Percentiles rank a stretch among this genome's conserved stretches.
These are phyloP conservation scores for Smittia aterrima DNA, from an alignment of 2,888 invertebrate genomes.

Conservation along the genomic window DNA sequence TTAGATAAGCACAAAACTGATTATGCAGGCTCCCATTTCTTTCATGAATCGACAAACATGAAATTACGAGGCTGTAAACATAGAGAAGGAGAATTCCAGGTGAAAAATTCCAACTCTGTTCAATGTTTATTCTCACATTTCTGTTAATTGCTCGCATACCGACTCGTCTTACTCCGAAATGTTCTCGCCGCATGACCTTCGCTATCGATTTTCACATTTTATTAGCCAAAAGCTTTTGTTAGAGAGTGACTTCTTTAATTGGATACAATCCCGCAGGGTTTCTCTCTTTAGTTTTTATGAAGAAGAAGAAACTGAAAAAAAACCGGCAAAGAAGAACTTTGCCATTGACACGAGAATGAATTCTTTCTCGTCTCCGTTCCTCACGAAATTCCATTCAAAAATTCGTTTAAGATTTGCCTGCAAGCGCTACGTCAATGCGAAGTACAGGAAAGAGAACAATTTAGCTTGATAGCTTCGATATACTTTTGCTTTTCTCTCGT, in stretches of 20 bases:
- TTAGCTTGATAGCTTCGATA: background rate
- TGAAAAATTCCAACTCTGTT: too few relatives aligned
- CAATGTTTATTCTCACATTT: background rate
- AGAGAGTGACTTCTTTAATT: background rate
- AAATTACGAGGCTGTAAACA: background rate
- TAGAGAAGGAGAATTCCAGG: too few relatives aligned
- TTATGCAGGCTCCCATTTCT: slow-evolving; percentile 22
- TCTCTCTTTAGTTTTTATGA: background rate
- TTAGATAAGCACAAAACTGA: slow-evolving; percentile 23
- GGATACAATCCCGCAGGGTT: background rate
- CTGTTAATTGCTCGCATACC: background rate
- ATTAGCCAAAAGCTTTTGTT: background rate
- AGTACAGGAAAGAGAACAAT: slow-evolving; percentile 8
- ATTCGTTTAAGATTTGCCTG: background rate
- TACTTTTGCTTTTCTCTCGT: background rate
- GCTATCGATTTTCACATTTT: background rate
- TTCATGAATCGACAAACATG: background rate
- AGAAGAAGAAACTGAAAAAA: background rate
- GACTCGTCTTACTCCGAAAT: background rate
- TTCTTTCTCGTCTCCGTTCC: background rate
- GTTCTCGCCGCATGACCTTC: background rate
- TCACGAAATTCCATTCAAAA: background rate
- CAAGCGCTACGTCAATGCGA: background rate
- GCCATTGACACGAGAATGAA: background rate
- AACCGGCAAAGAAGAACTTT: background rate